phyloP scores from a whole-genome alignment of 2,113 vertebrate genomes.

The Toxotes chatareus region DNA sequence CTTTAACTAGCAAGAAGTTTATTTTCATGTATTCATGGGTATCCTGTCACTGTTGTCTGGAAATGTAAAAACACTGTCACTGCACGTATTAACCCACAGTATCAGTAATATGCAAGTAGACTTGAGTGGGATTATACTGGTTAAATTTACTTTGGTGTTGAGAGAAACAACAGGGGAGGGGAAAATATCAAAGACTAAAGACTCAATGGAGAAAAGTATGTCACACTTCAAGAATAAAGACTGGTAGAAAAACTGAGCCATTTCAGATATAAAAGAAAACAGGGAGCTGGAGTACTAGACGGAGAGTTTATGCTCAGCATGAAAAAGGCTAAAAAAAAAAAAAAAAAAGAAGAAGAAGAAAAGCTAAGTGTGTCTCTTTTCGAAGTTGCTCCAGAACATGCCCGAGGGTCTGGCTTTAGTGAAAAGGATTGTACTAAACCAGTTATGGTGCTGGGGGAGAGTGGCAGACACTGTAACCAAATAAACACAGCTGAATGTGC shows the following conservation, averaged over 20 bases:
- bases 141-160: not conserved
- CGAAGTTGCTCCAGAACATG: conserved; percentile 62
- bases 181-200: conserved; percentile 7
- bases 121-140: not conserved
- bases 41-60: not conserved
- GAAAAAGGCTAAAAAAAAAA: not conserved
- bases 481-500: conserved; percentile 48
- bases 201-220: not conserved
- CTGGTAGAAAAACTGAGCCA: conserved; percentile 13
- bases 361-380: conserved; percentile 40
- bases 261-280: conserved; percentile 22
- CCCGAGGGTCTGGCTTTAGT: conserved; percentile 63
- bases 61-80: not conserved
- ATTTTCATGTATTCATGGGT: no score
- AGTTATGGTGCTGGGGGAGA: conserved; percentile 40
- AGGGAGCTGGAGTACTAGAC: not conserved
- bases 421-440: conserved; percentile 55
- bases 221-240: conserved; percentile 7
- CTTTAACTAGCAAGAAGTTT: no score
- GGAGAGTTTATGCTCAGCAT: conserved; percentile 27
- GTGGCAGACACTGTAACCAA: conserved; percentile 51
- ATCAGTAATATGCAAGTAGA: not conserved
- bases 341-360: not conserved
- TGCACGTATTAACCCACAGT: not conserved
- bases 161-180: not conserved